phyloP scores from a whole-genome alignment of 1,140 invertebrate genomes.

The Diprion similis region DNA sequence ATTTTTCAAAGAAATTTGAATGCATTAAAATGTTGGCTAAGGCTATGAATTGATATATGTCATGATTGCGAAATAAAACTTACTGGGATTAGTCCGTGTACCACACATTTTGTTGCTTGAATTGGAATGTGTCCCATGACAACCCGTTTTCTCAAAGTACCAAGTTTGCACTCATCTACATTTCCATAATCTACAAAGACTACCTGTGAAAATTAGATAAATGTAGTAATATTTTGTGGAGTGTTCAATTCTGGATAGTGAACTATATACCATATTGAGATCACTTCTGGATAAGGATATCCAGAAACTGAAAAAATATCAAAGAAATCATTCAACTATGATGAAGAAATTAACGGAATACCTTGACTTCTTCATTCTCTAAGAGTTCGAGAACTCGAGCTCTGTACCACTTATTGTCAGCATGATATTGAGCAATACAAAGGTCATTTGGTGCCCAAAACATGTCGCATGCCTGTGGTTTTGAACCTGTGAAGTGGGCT shows the following conservation, averaged over 20 bases:
- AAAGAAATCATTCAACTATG: conserved; percentile 14
- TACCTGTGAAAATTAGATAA: conserved; percentile 35
- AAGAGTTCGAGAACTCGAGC: conserved; percentile 47
- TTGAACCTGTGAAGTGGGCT: conserved; percentile 56
- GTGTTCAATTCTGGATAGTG: not conserved
- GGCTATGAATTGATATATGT: no score
- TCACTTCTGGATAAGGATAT: no score
- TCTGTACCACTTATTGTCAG: conserved; percentile 67
- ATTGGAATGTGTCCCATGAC: conserved; percentile 66
- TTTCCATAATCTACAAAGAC: conserved; percentile 65
- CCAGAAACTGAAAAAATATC: conserved; percentile 6
- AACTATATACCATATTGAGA: no score
- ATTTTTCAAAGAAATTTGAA: no score
- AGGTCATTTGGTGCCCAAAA: conserved; percentile 66
- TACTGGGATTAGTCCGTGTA: conserved; percentile 56
- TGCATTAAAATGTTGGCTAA: no score
- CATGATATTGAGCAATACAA: conserved; percentile 68
- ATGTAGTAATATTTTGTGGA: not conserved
- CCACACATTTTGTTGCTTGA: conserved; percentile 50
- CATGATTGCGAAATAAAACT: conserved; percentile 21
- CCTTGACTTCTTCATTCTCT: conserved; percentile 31
- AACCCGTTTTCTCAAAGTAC: conserved; percentile 66
- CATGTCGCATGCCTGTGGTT: conserved; percentile 55
- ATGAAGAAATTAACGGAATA: conserved; percentile 27
- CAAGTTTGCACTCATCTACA: conserved; percentile 56